Conservation (phyloP, 2,113 vertebrate species). For the Hypanus sabinus region DNA sequence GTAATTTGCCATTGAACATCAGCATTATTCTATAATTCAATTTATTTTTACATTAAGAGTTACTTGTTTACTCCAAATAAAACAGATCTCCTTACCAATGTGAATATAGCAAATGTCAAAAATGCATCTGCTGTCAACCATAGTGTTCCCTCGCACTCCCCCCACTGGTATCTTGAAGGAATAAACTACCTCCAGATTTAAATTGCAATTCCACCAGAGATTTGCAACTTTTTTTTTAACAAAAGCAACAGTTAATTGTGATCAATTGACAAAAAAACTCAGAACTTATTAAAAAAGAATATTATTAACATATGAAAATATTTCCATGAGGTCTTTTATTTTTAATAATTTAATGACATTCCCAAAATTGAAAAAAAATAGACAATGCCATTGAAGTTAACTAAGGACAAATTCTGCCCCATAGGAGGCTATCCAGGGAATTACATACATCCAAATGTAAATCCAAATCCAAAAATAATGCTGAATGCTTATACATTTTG, state of each 20-base stretch:
- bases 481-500: not conserved
- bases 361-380: not conserved
- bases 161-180: not conserved
- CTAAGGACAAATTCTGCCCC: no score
- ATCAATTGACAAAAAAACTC: no score
- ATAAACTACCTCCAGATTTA: not conserved
- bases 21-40: not conserved
- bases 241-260: no score
- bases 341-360: not conserved
- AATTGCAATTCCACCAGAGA: not conserved
- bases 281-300: not conserved
- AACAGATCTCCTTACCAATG: not conserved
- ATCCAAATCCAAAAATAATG: not conserved
- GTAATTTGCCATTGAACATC: not conserved
- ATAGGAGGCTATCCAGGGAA: not conserved
- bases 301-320: not conserved
- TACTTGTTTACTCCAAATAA: not conserved
- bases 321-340: not conserved
- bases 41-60: not conserved
- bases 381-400: not conserved
- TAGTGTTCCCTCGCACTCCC: not conserved
- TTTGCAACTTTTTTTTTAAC: not conserved
- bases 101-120: not conserved
- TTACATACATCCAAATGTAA: not conserved
- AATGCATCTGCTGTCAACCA: not conserved